Percentiles rank a stretch among this genome's conserved stretches.
Conservation (phyloP, 2,113 vertebrate species). For the Myocastor coypus region DNA sequence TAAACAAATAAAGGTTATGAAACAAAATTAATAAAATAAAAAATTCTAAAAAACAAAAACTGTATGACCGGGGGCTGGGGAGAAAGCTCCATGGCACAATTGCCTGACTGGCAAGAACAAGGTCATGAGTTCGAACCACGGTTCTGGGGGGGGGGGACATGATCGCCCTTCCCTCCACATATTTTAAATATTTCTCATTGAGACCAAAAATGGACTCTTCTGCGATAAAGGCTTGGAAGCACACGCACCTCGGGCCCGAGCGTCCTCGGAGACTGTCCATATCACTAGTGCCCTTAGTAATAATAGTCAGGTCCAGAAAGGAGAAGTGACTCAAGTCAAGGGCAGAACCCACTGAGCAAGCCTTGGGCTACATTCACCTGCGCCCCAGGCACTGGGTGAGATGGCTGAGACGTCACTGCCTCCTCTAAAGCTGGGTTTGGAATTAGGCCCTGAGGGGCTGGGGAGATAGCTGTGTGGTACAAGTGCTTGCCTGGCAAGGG, state of each 20-base stretch:
- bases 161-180: background rate
- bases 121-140: too few species aligned
- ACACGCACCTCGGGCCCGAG: background rate
- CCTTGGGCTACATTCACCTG: background rate
- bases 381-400: background rate
- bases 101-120: too few species aligned
- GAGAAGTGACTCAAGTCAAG: constrained; percentile 30
- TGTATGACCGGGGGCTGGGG: too few species aligned
- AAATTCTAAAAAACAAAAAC: too few species aligned
- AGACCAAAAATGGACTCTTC: background rate
- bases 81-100: too few species aligned
- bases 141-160: too few species aligned
- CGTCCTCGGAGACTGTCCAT: background rate
- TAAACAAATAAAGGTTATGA: too few species aligned
- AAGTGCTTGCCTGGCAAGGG: too few species aligned
- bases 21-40: too few species aligned
- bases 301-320: constrained; percentile 19
- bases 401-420: background rate
- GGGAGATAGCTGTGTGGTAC: too few species aligned
- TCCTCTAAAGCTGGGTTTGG: constrained; percentile 4
- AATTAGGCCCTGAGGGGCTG: background rate
- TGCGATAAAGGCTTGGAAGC: constrained; percentile 18
- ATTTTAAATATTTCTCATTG: constrained; percentile 8
- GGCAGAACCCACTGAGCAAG: constrained; percentile 20
- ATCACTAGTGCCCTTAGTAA: background rate